Conservation (phyloP, 1,140 invertebrate species). For the Arctopsyche grandis region DNA sequence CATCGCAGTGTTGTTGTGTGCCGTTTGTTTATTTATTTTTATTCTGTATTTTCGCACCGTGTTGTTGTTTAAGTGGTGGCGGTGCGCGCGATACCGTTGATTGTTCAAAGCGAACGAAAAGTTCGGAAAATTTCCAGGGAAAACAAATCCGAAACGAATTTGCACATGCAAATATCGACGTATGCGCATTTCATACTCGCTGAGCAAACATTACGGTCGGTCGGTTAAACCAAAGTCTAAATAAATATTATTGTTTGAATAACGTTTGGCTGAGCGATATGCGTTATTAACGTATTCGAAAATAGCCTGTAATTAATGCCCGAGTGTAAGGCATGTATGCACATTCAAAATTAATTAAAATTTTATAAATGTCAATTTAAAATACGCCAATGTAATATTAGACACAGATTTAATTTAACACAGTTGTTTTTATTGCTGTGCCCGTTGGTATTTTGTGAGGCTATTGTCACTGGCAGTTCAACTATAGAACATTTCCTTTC, state of each 20-base stretch:
- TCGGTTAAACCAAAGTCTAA: not conserved
- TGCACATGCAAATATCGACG: not conserved
- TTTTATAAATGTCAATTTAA: no score
- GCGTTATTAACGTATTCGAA: no score
- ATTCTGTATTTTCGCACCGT: not conserved
- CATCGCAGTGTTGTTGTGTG: not conserved
- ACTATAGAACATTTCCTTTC: no score
- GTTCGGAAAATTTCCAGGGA: not conserved
- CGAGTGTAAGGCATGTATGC: no score
- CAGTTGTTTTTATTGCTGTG: no score
- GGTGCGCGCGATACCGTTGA: not conserved
- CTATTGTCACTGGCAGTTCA: no score
- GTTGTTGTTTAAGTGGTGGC: no score
- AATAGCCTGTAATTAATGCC: no score
- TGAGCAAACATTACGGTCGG: not conserved
- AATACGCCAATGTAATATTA: no score
- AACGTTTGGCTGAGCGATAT: not conserved
- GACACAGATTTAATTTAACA: no score
- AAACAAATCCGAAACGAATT: not conserved
- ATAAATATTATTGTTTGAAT: slow-evolving; percentile 24
- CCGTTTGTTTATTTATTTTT: not conserved
- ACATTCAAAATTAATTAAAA: no score
- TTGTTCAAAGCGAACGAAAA: not conserved
- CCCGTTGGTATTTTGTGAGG: no score
- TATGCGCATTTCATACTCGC: slow-evolving; percentile 13